Conservation (phyloP, 2,797 vertebrate species). For the Urosaurus nigricauda region DNA sequence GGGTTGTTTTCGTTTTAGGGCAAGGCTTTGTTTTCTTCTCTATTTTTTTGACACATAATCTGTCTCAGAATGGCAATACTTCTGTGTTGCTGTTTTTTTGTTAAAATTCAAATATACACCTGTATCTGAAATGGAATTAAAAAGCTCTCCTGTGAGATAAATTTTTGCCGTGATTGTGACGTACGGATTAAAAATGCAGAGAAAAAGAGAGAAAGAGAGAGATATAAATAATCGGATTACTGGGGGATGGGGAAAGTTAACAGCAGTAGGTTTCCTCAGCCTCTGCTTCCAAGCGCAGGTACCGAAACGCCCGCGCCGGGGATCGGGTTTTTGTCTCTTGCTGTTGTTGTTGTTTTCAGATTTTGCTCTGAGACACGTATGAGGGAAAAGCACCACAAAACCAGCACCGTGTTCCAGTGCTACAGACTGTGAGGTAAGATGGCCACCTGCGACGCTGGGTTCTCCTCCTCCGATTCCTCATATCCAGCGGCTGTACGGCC, state of each 20-base stretch:
- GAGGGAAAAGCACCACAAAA: constrained; percentile 96
- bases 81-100: constrained; percentile 28
- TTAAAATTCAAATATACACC: constrained; percentile 83
- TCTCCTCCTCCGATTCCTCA: constrained; percentile 73
- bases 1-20: neutral
- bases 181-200: constrained; percentile 74
- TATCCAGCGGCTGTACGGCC: constrained; percentile 96
- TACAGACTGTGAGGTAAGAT: constrained; percentile 97
- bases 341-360: neutral
- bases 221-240: constrained; percentile 80
- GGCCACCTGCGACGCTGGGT: constrained; percentile 47
- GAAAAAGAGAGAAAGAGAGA: constrained; percentile 67
- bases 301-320: constrained; percentile 60
- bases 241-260: constrained; percentile 69
- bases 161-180: constrained; percentile 68
- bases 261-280: constrained; percentile 77
- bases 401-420: constrained; percentile 83
- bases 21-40: neutral
- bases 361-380: constrained; percentile 76
- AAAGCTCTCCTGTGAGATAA: constrained; percentile 82
- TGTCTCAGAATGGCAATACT: constrained; percentile 64
- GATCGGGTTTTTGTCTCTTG: neutral
- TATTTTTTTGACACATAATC: constrained; percentile 9
- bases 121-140: constrained; percentile 87
- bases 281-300: constrained; percentile 69